Conservation (phyloP, 2,888 invertebrate species). For the Gymnocheta viridis region DNA sequence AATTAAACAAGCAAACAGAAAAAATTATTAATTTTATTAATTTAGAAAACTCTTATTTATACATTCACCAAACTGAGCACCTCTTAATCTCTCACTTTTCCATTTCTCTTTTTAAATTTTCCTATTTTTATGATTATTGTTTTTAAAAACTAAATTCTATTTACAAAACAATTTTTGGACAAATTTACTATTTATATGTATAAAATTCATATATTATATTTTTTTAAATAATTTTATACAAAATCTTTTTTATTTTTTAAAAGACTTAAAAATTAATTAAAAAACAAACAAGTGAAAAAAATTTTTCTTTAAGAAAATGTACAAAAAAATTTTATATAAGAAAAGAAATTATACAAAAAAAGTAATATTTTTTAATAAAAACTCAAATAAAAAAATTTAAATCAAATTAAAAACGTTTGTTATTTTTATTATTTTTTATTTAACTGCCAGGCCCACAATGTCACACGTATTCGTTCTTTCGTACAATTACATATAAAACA, state of each 20-base stretch:
- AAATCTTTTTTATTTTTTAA: constrained; percentile 52
- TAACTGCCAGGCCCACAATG: too few relatives aligned
- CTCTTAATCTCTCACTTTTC: neutral
- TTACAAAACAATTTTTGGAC: constrained; percentile 59
- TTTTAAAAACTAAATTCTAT: constrained; percentile 48
- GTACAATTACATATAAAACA: too few relatives aligned
- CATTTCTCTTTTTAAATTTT: constrained; percentile 1
- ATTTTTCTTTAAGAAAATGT: constrained; percentile 46
- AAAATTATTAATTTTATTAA: constrained; percentile 14
- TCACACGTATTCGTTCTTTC: too few relatives aligned
- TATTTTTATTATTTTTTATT: constrained; percentile 56
- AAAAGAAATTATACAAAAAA: constrained; percentile 49
- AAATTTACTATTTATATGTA: constrained; percentile 49
- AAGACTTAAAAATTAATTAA: constrained; percentile 17
- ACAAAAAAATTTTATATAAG: constrained; percentile 45
- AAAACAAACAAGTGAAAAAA: constrained; percentile 72
- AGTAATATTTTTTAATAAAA: constrained; percentile 48
- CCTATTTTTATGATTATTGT: constrained; percentile 39
- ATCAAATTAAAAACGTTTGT: constrained; percentile 47
- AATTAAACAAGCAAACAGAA: neutral
- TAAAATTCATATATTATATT: constrained; percentile 15
- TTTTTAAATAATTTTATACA: constrained; percentile 52
- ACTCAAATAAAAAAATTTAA: constrained; percentile 48
- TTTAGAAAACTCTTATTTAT: neutral
- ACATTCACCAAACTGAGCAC: neutral